Evolutionary conservation across 2,113 vertebrate genomes (phyloP), one percentile per base, ranked within the genome.

Genomic region (Gasterosteus aculeatus): DNA sequence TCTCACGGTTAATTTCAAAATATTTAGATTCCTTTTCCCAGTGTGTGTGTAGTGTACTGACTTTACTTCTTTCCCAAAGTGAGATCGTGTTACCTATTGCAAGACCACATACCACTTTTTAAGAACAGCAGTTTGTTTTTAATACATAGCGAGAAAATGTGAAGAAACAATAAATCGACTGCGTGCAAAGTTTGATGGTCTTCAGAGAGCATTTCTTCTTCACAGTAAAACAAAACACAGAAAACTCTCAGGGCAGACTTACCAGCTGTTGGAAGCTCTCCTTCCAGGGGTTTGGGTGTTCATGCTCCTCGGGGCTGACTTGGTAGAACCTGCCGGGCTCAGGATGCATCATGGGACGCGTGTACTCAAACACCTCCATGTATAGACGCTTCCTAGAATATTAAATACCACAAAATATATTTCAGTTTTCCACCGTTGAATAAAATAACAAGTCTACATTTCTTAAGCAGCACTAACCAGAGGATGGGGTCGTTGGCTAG

Each of bases 301-400:
- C 98, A 74, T 98, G 98, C 82, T 99, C 98, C 93, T 99, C 98
- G 41, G 98, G 97, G 93, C 97, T 99, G 92, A 99, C 97, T 91
- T 99, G 98, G 87, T 96, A 99, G 91, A 99, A 99, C 92, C 97
- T 96, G 47, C 98, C 97, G 26, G 98, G 95, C 94, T 99, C 98
- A 69, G 98, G 98, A 89, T 99, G 98, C 98, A 99, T 98, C 98
- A 99, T 98, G 78, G 98, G 98, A 83, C 97, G 96, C 5, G 98
- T 99, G 87, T 99, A 99, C 84, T 99, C 98, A 94, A 99, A 99
- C 91, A 99, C 97, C 91, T 99, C 98, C 97, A 99, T 99, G 85
- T 99, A 99, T 49, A 99, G 91, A 85, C 97, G 94, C 94, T 99
- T 99, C 98, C 98, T 99, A 57, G 3, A 76, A 71, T 54, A 68